Evolutionary conservation across 2,888 invertebrate species (phyloP), one percentile per base, ranked within the genome.

Genomic region (Heliconius ismenius): DNA sequence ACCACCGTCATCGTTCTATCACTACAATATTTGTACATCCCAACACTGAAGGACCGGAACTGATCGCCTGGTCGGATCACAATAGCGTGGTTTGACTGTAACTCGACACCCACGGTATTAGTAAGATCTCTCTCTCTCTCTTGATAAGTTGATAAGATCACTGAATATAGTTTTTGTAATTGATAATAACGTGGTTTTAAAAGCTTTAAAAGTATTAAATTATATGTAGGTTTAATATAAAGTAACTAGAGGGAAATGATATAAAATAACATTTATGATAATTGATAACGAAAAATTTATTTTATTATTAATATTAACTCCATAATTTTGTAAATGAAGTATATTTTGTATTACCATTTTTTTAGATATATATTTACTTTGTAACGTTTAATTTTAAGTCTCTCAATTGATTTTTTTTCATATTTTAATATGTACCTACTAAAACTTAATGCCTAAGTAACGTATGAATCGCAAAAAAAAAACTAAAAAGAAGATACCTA

Each of bases 31-130:
- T 79, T 77, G 73, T 75, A 74, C 75, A 75, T 79, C 67, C 70
- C 70, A 78, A 81, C 76, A 81, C 77, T 74, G 76, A 76, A 81
- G 79, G 83, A 84, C 91, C 92, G 92, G 91, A 93, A 92, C 89
- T 88, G 88, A 86, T 88, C 87, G 88, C 84, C 83, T 79, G 79
- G 82, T 79, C 79, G 80, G 76, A 83, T 81, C 82, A 90, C 90
- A 92, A 91, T 89, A 83, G 83, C 81, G 85, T 81, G 89, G 90
- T 90, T 88, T 88, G 87, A 90, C 86, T 90, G 92, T 87, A 92
- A 91, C 86, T 83, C 80, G 84, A 92, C 89, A 92, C 91, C 87
- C 86, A 85, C 87, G 79, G 81, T 82, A 81, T 80, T 79, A 75
- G 62, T 65, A 74, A 64, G 58, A 39, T 67, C 49, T 39, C 7